Conservation (phyloP, 2,888 invertebrate genomes). For the Heliconius hortense region DNA sequence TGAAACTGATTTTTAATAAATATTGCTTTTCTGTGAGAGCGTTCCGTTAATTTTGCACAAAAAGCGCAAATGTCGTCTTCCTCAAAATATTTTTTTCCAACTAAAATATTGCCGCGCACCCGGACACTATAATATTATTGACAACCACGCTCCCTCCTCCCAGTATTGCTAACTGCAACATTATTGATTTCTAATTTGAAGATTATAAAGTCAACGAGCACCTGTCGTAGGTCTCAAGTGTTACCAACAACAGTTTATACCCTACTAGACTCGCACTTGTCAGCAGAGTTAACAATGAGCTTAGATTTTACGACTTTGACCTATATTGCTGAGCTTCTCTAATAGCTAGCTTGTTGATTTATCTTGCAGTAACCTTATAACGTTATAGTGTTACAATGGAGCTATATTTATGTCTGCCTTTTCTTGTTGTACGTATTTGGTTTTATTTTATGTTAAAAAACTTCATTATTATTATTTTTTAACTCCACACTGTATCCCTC, state of each 20-base stretch:
- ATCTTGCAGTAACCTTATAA: conserved; percentile 8
- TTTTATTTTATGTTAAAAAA: not conserved
- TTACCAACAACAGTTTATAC: conserved; percentile 6
- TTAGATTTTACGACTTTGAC: conserved; percentile 29
- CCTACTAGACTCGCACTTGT: conserved; percentile 9
- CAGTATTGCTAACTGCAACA: too few relatives aligned
- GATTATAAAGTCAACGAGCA: conserved; percentile 10
- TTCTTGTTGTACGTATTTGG: not conserved
- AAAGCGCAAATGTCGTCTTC: too few relatives aligned
- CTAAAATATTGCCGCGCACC: too few relatives aligned
- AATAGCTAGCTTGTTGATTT: conserved; percentile 22
- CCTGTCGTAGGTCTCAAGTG: conserved; percentile 17
- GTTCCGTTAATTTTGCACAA: too few relatives aligned
- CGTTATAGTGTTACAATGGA: conserved; percentile 8
- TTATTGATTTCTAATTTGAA: not conserved
- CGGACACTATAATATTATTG: too few relatives aligned
- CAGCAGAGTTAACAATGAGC: conserved; percentile 17
- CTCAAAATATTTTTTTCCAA: too few relatives aligned
- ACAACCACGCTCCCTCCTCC: too few relatives aligned
- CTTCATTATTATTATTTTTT: not conserved
- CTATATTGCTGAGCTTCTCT: conserved; percentile 20
- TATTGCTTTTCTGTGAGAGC: too few relatives aligned
- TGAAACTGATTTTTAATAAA: too few relatives aligned
- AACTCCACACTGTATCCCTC: too few relatives aligned
- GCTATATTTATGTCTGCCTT: conserved; percentile 8